Evolutionary conservation across 2,113 vertebrate genomes (phyloP), one percentile per base, ranked within the genome.

Genomic region (Mirza zaza): DNA sequence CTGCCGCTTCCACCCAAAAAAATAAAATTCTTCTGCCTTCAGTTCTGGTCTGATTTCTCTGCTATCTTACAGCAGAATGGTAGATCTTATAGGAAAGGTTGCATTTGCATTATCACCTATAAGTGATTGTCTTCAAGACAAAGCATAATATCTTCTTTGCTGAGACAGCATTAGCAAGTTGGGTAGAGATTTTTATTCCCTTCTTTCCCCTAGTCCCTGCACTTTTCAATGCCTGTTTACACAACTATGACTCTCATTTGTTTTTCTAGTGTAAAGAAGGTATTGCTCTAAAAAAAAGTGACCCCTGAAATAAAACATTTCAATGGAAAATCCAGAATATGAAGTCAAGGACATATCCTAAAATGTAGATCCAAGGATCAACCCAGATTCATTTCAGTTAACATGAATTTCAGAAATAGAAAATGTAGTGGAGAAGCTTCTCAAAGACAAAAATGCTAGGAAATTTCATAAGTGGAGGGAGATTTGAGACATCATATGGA

Each of bases 191-290:
- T 98, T 98, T 80, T 85, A 90, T 45, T 81, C 15, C 25, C 21
- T 55, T 83, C 12, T 92, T 96, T 85, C 87, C 76, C 45, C 88
- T 97, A 80, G 61, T 76, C 48, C 94, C 77, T 93, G 36, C 97
- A 97, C 93, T 98, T 97, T 98, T 97, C 98, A 98, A 98, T 91
- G 96, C 98, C 95, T 88, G 81, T 98, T 98, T 98, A 94, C 96
- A 97, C 95, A 85, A 97, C 97, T 96, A 98, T 73, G 13, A 39
- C 88, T 98, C 91, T 97, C 39, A 0, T 98, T 98, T 97, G 95
- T 97, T 98, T 98, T 96, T 96, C 96, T 96, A 81, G 15, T 96
- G 97, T 98, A 98, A 98, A 97, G 81, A 97, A 97, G 3, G 20
- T 87, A 70, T 55, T 42, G 50, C 88, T 81, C 70, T 96, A 91